Evolutionary conservation across 1,140 invertebrate genomes (phyloP), one percentile per base, ranked within the genome.

Genomic region (Aleiodes sp.): DNA sequence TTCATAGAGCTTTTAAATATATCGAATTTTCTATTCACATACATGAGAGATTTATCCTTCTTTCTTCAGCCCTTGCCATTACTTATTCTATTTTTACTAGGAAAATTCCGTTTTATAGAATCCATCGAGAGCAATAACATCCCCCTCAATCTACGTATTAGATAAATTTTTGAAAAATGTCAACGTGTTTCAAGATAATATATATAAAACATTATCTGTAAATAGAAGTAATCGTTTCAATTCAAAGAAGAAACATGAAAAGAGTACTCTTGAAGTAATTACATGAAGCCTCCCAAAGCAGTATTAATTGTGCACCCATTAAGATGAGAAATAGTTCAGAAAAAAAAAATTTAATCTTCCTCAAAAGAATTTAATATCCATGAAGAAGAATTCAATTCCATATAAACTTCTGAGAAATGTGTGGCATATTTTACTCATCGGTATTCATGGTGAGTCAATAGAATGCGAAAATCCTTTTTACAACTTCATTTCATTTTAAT

Each of bases 401-500:
- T 9, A 24, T 8, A 8, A 24, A 8, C 26, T 4, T 6, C 7
- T 19, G 16, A 52, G 26, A 52, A 52, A 52, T 24, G 26, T 52
- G n/a, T 3, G 4, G 8, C 21, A 16, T 21, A 52, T 52, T 52
- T 52, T 7, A 24, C 26, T 26, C 6, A 52, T 24, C 16, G 46
- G 19, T 52, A 10, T 52, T 24, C n/a, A 24, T 21, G 14, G 16
- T 12, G 9, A 16, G 46, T 4, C 6, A 24, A 1, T 52, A 12
- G 3, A 2, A 24, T 52, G 21, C 46, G 46, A 52, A 52, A 52
- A 21, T 3, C 7, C 24, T 2, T 4, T 26, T 39, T 28, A 7
- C 41, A 21, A 39, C 4, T 35, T 56, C n/a, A 10, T 12, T 69
- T 63, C 39, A 69, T 69, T 24, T 52, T 8, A 52, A 52, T 52